Evolutionary conservation across 2,797 vertebrate species (phyloP), one percentile per base, ranked within the genome.

Genomic region (Ambastaia sidthimunki): DNA sequence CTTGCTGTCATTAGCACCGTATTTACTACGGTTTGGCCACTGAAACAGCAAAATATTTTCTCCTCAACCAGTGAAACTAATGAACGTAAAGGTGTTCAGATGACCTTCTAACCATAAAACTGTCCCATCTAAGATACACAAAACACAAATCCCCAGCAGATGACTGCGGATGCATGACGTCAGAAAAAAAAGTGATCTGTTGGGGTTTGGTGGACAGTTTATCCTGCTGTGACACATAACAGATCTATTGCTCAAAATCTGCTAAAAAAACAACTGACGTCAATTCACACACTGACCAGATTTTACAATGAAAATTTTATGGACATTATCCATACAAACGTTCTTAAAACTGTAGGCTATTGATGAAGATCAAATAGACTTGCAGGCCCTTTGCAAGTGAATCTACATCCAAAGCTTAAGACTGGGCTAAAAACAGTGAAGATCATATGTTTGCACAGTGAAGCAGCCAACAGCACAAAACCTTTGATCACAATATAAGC

Each of bases 181-280:
- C 44, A 71, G 47, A 18, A 23, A 7, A 70, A 48, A 50, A 13
- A 37, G 34, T 6, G 34, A 37, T 37, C 34, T 37, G 34, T 7
- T 37, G 18, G 34, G 54, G 66, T 62, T 62, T 62, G 10, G 2
- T 37, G 5, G 63, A 4, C 55, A 57, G 55, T 21, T 57, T 21
- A 71, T 63, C 19, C n/a, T 54, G 47, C 25, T 52, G 19, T 44
- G 19, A 3, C 67, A n/a, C 18, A 59, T 19, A 70, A 65, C 48
- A 55, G 31, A 72, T 72, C 34, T 55, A 31, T 71, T 44, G 16
- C 21, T 65, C 19, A 71, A 44, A 54, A 37, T 15, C 34, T 72
- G n/a, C 65, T 23, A 12, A 44, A 68, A 60, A 67, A 44, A n/a
- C 3, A 67, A 78, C 21, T 78, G 76, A 78, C 7, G 25, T 70